Base-by-base conservation (phyloP, 1,140 invertebrate genomes). In the Rhagoletis pomonella region DNA sequence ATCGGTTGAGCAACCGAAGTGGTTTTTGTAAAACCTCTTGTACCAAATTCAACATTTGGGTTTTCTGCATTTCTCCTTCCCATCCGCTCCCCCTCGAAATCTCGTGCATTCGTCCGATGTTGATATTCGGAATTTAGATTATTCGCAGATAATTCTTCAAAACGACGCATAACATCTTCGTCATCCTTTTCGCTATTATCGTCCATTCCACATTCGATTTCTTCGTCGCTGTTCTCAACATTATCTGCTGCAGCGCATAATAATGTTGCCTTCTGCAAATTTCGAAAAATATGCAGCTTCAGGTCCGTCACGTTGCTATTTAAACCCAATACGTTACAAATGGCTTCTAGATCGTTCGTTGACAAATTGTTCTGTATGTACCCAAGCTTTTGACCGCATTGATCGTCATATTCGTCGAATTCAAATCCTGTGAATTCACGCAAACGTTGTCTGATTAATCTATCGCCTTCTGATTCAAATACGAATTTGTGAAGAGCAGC, bases 161-260 rank as follows among this genome's bases (percentile, higher is more conserved):
- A 64, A n/a, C 62, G 10, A n/a, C 62, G n/a, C 62, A 64, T 64
- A 64, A 64, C 47, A 58, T 85, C 81, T 59, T 19, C 81, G 9
- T n/a, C 62, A 64, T 64, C 62, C 6, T 59, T 59, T 7, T 59
- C 58, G 17, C 19, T 17, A 17, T 14, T 17, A 17, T 62, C 9
- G n/a, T 17, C 19, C 3, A 19, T 0, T 2, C 6, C 6, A 5
- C 4, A 1, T 3, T 64, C 62, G 9, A 19, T n/a, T 3, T 19
- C 62, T 6, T n/a, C 62, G 17, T 19, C 17, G 12, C 29, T 17
- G 62, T 64, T 17, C 10, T 64, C 62, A 17, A 19, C 17, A 7
- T 19, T 64, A 2, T 64, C 62, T 64, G 17, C 62, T 10, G 62
- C 62, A 17, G 17, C 62, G 17, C 62, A 64, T 19, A 64, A 17